These are phyloP conservation scores for Drosophila pallidifrons DNA, from an alignment of 1,140 invertebrate genomes.

Conservation along the genomic window DNA sequence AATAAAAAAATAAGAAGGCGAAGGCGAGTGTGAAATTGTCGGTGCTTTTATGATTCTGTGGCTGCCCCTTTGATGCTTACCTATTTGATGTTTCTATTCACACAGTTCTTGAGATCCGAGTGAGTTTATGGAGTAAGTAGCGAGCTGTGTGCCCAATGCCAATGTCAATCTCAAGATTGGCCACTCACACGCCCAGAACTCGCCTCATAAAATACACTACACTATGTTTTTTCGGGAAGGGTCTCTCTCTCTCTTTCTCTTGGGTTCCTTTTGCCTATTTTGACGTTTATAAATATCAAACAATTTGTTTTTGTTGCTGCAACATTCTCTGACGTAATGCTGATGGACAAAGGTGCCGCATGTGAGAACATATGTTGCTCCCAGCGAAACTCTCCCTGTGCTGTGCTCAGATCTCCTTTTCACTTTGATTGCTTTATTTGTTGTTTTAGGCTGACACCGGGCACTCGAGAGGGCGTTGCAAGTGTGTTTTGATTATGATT, in stretches of 20 bases:
- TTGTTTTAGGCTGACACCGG: conserved; percentile 70
- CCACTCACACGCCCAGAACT: conserved; percentile 43
- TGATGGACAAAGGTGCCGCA: conserved; percentile 77
- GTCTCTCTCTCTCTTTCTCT: conserved; percentile 18
- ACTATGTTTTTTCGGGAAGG: conserved; percentile 35
- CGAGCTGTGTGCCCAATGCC: conserved; percentile 21
- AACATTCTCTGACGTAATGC: conserved; percentile 67
- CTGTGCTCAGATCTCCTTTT: conserved; percentile 4
- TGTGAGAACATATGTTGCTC: conserved; percentile 73
- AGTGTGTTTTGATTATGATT: conserved; percentile 78
- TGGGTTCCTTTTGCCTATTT: conserved; percentile 67
- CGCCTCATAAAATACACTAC: conserved; percentile 63
- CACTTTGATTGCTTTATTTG: conserved; percentile 83
- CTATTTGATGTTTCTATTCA: conserved; percentile 83
- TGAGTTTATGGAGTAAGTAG: background rate
- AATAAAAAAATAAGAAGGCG: background rate
- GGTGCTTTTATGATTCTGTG: conserved; percentile 67
- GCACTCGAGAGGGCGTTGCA: conserved; percentile 66
- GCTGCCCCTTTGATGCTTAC: conserved; percentile 61
- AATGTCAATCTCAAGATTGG: conserved; percentile 49
- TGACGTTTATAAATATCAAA: conserved; percentile 83
- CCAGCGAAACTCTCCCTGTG: background rate
- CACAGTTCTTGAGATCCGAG: conserved; percentile 21
- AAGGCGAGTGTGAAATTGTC: conserved; percentile 73
- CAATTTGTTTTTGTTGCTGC: conserved; percentile 68